A percentile compares a stretch with the other conserved stretches of the same genome.
phyloP scores from a whole-genome alignment of 2,888 invertebrate genomes.

The Rotaria macrura region DNA sequence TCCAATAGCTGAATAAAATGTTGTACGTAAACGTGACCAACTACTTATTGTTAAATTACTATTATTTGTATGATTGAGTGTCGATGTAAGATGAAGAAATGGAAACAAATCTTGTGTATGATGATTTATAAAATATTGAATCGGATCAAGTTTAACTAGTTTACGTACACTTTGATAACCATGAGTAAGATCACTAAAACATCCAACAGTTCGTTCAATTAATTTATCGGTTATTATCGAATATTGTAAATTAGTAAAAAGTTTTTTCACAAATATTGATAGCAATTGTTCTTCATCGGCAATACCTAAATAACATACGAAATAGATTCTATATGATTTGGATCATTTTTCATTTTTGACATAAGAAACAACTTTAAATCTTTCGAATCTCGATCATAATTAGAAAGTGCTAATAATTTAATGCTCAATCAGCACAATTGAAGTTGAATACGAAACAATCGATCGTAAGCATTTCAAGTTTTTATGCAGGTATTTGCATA shows the following conservation, averaged over 20 bases:
- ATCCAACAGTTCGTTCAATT: constrained; percentile 77
- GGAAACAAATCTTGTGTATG: constrained; percentile 97
- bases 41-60: not conserved
- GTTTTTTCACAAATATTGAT: constrained; percentile 37
- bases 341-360: too few relatives aligned
- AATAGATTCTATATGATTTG: too few relatives aligned
- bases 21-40: constrained; percentile 58
- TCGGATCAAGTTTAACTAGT: constrained; percentile 87
- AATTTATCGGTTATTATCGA: constrained; percentile 92
- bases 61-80: not conserved
- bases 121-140: constrained; percentile 91
- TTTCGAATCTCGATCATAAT: too few relatives aligned
- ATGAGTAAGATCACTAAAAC: constrained; percentile 84
- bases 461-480: too few relatives aligned
- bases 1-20: constrained; percentile 91
- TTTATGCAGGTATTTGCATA: too few relatives aligned
- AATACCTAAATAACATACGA: not conserved
- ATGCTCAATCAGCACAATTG: too few relatives aligned
- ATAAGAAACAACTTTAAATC: too few relatives aligned
- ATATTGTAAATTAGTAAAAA: constrained; percentile 88
- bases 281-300: constrained; percentile 17
- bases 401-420: too few relatives aligned
- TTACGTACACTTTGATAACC: constrained; percentile 93
- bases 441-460: too few relatives aligned
- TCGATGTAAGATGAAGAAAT: constrained; percentile 57